Base-by-base conservation (phyloP, 2,113 vertebrate species). In the Chinchilla lanigera region DNA sequence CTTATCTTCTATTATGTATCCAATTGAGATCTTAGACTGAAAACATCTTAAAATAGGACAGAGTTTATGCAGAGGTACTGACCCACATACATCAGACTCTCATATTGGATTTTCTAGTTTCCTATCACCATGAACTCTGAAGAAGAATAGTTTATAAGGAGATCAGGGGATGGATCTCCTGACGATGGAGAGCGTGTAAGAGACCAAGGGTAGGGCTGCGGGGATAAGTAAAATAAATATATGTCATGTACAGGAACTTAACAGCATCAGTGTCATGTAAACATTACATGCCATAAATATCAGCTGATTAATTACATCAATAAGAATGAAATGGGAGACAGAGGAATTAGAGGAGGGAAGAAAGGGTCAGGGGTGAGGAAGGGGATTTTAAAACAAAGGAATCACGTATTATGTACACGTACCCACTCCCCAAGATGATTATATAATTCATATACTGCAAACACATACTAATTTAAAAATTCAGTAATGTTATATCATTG, bases 21-120 rank as follows among this genome's bases (percentile, higher is more conserved):
- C n/a, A 89, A 1, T n/a, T 65, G 35, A 38, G 22, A 60, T 0
- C 2, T 28, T 93, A 41, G 88, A 92, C 60, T 90, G 47, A 80
- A 93, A 94, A 88, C 54, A 87, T 56, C 17, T 71, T 83, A 61
- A 82, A 73, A 16, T 84, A 93, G 52, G 9, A 93, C 93, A 88
- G 35, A 75, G 5, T 77, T 89, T 63, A n/a, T 69, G 28, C 38
- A 91, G 63, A 93, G 58, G 35, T 92, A 63, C 28, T 61, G 41
- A 65, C 30, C 30, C 33, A 89, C 19, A 71, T 35, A 58, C 89
- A 89, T 69, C 8, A 3, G 56, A 91, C 35, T 24, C 5, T 56
- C 38, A 88, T 8, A 93, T 54, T 60, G 63, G 4, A 82, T 78
- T 82, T 92, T 89, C 52, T 60, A 77, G 19, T 94, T 89, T 82